Evolutionary conservation across 2,113 vertebrate genomes (phyloP), one percentile per base, ranked within the genome.

Genomic region (Sisor rabdophorus): DNA sequence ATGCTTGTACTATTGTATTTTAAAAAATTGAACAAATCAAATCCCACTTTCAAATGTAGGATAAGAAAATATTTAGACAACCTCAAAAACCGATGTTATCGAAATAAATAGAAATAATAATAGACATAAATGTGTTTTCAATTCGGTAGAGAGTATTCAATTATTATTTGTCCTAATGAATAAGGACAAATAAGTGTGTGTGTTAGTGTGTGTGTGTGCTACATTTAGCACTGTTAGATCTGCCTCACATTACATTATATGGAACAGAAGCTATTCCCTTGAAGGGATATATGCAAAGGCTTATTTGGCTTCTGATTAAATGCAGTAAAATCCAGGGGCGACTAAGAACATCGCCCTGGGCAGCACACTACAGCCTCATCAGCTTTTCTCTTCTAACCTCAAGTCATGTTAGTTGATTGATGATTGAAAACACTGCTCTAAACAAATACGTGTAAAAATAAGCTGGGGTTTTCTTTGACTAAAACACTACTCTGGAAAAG

Each of bases 301-400:
- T 44, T 76, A 67, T 67, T 56, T 67, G 47, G 61, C 63, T 48
- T 22, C 53, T 16, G 28, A 32, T 55, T 61, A 30, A 55, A 71
- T 54, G 26, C 58, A n/a, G 76, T 20, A 19, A 58, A 24, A 54
- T 58, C 52, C 61, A 26, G 76, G 68, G 68, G 58, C 68, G 71
- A 71, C 22, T 30, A 50, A 72, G 68, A 68, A 71, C 76, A 71
- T 68, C 7, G 59, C 17, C 36, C 65, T 36, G 3, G 58, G 44
- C 54, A 24, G 47, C n/a, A 78, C 28, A 30, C 50, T 53, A 59
- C 69, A 78, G 69, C 58, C 50, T 72, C 24, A 44, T 72, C 59
- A 72, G 69, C 50, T 55, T 64, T 64, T 60, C 28, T 22, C 59
- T 72, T 47, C n/a, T 61, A 78, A 47, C 60, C 30, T 55, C 30